Conservation (phyloP, 2,797 vertebrate species). For the Delichon dasypus region DNA sequence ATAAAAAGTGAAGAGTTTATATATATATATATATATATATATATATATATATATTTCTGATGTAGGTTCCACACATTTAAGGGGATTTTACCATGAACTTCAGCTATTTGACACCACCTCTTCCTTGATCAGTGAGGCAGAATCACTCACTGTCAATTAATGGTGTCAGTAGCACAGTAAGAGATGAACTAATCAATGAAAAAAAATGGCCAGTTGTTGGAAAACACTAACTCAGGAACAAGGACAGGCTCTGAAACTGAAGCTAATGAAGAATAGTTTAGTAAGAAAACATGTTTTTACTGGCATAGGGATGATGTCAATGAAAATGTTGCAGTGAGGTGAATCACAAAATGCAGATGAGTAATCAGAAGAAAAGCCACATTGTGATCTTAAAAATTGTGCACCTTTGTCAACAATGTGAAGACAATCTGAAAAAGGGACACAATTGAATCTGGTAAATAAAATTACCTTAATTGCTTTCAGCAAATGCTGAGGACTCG, state of each 20-base stretch:
- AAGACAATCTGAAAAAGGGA: neutral
- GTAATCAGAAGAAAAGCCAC: slow-evolving; percentile 41
- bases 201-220: neutral
- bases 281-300: slow-evolving; percentile 53
- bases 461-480: neutral
- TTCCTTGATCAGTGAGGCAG: neutral
- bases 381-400: neutral
- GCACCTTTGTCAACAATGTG: slow-evolving; percentile 17
- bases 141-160: neutral
- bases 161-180: neutral
- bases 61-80: neutral
- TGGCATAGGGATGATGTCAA: slow-evolving; percentile 61
- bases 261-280: neutral
- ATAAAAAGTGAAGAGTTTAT: neutral
- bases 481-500: neutral
- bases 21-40: neutral
- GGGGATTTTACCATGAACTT: neutral
- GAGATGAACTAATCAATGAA: neutral
- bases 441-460: neutral
- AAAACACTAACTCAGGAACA: neutral
- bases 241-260: neutral
- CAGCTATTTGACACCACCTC: neutral
- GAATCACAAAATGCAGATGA: slow-evolving; percentile 64
- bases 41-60: neutral
- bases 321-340: slow-evolving; percentile 49